phyloP scores from a whole-genome alignment of 2,113 vertebrate species.

The Camelus bactrianus region DNA sequence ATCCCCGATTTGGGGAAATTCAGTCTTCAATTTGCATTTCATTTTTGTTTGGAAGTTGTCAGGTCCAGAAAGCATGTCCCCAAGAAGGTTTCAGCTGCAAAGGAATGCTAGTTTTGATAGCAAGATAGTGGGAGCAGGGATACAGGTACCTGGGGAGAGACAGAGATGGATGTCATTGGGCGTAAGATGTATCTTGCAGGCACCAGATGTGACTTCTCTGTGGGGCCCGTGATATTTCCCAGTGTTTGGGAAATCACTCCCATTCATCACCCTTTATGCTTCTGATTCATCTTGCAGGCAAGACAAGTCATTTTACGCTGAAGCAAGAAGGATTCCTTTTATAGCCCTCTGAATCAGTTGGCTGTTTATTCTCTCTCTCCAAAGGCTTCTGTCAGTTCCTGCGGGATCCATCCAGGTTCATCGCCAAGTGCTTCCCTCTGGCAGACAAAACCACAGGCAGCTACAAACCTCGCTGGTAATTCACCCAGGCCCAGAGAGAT shows the following conservation, averaged over 20 bases:
- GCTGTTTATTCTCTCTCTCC: slow-evolving; percentile 47
- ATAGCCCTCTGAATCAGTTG: slow-evolving; percentile 44
- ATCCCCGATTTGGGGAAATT: neutral
- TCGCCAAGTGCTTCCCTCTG: neutral
- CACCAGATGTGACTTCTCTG: slow-evolving; percentile 52
- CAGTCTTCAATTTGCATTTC: neutral
- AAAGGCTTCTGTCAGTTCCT: neutral
- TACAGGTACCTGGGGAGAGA: neutral
- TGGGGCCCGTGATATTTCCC: slow-evolving; percentile 40
- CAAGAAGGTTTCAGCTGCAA: neutral
- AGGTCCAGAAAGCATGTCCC: neutral
- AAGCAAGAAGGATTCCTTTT: slow-evolving; percentile 40
- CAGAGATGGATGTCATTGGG: slow-evolving; percentile 45
- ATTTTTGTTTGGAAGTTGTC: neutral
- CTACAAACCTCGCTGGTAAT: neutral
- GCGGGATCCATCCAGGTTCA: slow-evolving; percentile 11
- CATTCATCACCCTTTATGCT: slow-evolving; percentile 67
- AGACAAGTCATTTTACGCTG: slow-evolving; percentile 50
- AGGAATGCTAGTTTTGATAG: neutral
- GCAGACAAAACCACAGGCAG: neutral
- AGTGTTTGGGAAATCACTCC: slow-evolving; percentile 45
- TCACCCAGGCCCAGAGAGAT: neutral
- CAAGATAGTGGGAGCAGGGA: neutral
- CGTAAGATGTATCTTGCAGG: neutral
- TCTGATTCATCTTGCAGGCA: slow-evolving; percentile 65